Evolutionary conservation across 2,113 vertebrate genomes (phyloP), one percentile per base, ranked within the genome.

Genomic region (Chaetops frenatus): DNA sequence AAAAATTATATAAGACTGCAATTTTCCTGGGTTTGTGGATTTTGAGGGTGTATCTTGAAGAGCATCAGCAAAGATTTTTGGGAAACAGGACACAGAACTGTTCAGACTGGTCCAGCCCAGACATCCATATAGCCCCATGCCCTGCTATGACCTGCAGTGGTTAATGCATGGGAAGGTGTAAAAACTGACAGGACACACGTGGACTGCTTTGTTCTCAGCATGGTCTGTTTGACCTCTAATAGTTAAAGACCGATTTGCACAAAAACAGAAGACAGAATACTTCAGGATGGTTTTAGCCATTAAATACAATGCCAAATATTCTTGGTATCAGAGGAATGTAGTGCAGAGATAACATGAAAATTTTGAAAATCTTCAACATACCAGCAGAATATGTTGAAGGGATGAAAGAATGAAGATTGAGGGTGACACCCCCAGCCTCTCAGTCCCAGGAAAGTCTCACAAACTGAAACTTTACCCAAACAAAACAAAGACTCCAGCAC

Each of bases 401-500:
- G 51, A 83, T 51, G 77, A 82, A 95, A 86, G 92, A 90, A 88
- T 28, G 82, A 96, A 92, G 70, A 83, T 35, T 72, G 71, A 3
- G 9, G 50, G 82, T 71, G 76, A 90, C 48, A 56, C 15, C 61
- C 72, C 25, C 69, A 65, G 93, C 69, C 44, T 93, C 76, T 81
- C 0, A 0, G 56, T 82, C 86, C 57, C 50, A 81, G 65, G 53
- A 66, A 93, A 84, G 88, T 53, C 69, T 83, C 72, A 64, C 82
- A 60, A 77, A 81, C 72, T 27, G 88, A 96, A 95, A 93, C 83
- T 86, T 91, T 44, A 93, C 40, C 80, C 67, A 86, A 91, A 57
- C 47, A 74, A 94, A 94, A 95, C 94, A 96, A 97, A 96, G 95
- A 78, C 69, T 86, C 21, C 31, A 45, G 81, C 94, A 71, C 82